phyloP scores from a whole-genome alignment of 2,797 vertebrate species.

The Buphagus erythrorhynchus region DNA sequence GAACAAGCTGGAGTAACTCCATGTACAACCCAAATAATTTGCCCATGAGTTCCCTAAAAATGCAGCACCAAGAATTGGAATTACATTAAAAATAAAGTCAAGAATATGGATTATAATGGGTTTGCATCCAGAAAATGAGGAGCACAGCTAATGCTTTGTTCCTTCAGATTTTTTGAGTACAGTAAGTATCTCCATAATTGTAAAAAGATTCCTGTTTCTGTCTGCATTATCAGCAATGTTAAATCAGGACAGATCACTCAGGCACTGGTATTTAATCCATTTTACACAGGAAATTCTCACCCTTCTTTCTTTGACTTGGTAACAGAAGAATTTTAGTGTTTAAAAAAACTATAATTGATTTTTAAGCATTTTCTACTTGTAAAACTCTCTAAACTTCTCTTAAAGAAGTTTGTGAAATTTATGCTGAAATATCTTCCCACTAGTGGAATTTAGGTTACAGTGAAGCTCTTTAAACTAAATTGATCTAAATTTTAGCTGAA shows the following conservation, averaged over 20 bases:
- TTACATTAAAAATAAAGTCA: neutral
- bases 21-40: fast-evolving
- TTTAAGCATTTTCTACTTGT: neutral
- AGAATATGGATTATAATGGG: neutral
- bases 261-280: neutral
- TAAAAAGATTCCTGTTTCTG: neutral
- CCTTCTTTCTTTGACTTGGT: neutral
- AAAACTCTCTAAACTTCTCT: neutral
- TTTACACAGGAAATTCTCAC: neutral
- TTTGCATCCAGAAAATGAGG: neutral
- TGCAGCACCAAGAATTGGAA: neutral
- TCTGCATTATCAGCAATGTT: neutral
- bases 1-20: neutral
- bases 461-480: constrained; percentile 20
- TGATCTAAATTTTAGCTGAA: constrained; percentile 25
- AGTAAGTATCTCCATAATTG: neutral
- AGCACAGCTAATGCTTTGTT: neutral
- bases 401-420: neutral
- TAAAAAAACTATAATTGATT: neutral
- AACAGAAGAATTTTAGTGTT: neutral
- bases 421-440: neutral
- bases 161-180: neutral
- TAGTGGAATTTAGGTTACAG: neutral
- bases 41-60: neutral
- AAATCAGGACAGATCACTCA: neutral